Evolutionary conservation across 2,113 vertebrate species (phyloP).

Genomic region (Microtus montanus): DNA sequence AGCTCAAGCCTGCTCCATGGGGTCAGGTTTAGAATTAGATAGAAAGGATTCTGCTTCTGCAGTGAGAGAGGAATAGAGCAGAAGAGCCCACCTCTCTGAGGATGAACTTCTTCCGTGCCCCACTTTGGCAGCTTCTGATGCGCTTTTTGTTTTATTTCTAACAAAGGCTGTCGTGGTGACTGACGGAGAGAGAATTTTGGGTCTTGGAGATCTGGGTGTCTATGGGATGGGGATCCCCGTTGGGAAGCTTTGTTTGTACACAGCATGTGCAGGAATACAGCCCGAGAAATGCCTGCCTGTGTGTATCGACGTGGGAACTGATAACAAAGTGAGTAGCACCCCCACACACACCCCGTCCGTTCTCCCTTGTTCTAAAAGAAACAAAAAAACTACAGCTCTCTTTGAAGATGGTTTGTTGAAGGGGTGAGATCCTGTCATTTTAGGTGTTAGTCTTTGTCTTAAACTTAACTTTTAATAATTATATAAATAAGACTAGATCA

Average conservation of each 20-base stretch:
- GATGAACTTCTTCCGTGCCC: conserved; percentile 29
- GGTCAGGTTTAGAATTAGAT: conserved; percentile 47
- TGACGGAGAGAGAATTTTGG: conserved; percentile 97
- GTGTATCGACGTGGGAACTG: conserved; percentile 96
- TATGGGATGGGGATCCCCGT: conserved; percentile 99
- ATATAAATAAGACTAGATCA: conserved; percentile 27
- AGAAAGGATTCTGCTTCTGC: conserved; percentile 46
- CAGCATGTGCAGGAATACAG: conserved; percentile 95
- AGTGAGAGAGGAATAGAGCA: conserved; percentile 28
- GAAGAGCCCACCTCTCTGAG: conserved; percentile 11
- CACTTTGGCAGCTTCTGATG: background rate
- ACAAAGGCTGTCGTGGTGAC: conserved; percentile 96
- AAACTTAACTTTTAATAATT: background rate
- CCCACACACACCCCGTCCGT: background rate
- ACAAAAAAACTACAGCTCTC: background rate
- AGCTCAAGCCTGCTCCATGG: conserved; percentile 35
- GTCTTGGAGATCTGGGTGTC: conserved; percentile 96
- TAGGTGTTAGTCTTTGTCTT: conserved; percentile 19
- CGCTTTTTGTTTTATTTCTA: background rate
- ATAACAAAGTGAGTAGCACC: conserved; percentile 91
- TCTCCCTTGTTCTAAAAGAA: rapidly evolving
- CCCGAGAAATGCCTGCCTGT: conserved; percentile 96
- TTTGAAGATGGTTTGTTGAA: conserved; percentile 24
- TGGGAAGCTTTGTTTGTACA: conserved; percentile 96
- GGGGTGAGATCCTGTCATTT: background rate